Conservation (phyloP, 2,888 invertebrate genomes). For the Nowickia ferox region DNA sequence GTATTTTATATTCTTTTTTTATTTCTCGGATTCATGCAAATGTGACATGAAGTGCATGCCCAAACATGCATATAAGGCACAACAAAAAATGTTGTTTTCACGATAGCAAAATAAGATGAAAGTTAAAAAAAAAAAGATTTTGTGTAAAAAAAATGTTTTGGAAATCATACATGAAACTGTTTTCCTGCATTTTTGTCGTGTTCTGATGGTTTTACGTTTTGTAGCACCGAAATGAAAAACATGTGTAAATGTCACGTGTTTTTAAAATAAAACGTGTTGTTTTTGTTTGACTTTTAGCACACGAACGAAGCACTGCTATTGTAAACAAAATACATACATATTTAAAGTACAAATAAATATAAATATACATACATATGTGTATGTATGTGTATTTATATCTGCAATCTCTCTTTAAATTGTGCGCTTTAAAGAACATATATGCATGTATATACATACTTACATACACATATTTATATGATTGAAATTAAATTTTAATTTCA, state of each 20-base stretch:
- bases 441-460: no score
- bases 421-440: no score
- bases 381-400: not conserved
- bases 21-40: slow-evolving; percentile 64
- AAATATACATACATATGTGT: not conserved
- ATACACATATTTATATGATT: no score
- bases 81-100: slow-evolving; percentile 46
- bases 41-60: slow-evolving; percentile 65
- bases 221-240: slow-evolving; percentile 25
- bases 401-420: no score
- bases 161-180: slow-evolving; percentile 57
- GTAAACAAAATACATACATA: slow-evolving; percentile 21
- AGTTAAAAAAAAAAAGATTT: not conserved
- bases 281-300: slow-evolving; percentile 64
- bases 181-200: slow-evolving; percentile 37
- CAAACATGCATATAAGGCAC: slow-evolving; percentile 62
- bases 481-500: no score
- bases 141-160: slow-evolving; percentile 41
- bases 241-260: slow-evolving; percentile 73
- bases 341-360: slow-evolving; percentile 31
- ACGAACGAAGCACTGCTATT: slow-evolving; percentile 21
- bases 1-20: slow-evolving; percentile 37
- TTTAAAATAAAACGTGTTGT: slow-evolving; percentile 70
- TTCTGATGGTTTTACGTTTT: slow-evolving; percentile 22
- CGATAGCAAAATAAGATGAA: slow-evolving; percentile 5